Base-by-base conservation (phyloP, 1,140 invertebrate species). In the Protaetia brevitarsis region DNA sequence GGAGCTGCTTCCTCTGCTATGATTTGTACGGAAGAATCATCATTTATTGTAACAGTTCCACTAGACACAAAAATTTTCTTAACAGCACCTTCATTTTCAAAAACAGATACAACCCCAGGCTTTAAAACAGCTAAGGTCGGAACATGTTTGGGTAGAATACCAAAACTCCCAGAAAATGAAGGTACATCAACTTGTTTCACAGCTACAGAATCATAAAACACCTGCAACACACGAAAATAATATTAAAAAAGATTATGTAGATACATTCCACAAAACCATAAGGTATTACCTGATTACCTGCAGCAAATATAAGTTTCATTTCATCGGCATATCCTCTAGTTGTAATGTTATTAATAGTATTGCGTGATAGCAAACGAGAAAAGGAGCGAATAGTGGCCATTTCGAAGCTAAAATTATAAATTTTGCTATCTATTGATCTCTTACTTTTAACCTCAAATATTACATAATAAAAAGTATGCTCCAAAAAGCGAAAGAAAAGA, bases 111-210 rank as follows among this genome's bases (percentile, higher is more conserved):
- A 62, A 99, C 90, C 37, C 98, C 98, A 57, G 98, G 97, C 80
- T 96, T 96, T 0, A 99, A 79, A 4, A 98, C 95, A 75, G 96
- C 97, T 66, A 99, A 79, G 19, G 93, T 95, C 21, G 97, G 97
- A 57, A 99, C 98, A 79, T 99, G 98, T 74, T 96, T 92, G 1
- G 97, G 93, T 60, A 99, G 82, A 78, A 99, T 98, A 89, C 98
- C 98, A 82, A 99, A 97, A 60, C 87, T 84, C 60, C 97, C 96
- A 76, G 92, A 96, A 78, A 99, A 95, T 11, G 96, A 96, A 69
- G 97, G 97, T 19, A 99, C 97, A 86, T 99, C 98, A 29, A 99
- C 88, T 85, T 99, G 97, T 75, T 90, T 95, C 1, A 99, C 89
- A 69, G 88, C 88, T 69, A 86, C 86, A 71, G 89, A 84, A 75